Conservation (phyloP, 2,888 invertebrate species). For the Cephus pygmeus region DNA sequence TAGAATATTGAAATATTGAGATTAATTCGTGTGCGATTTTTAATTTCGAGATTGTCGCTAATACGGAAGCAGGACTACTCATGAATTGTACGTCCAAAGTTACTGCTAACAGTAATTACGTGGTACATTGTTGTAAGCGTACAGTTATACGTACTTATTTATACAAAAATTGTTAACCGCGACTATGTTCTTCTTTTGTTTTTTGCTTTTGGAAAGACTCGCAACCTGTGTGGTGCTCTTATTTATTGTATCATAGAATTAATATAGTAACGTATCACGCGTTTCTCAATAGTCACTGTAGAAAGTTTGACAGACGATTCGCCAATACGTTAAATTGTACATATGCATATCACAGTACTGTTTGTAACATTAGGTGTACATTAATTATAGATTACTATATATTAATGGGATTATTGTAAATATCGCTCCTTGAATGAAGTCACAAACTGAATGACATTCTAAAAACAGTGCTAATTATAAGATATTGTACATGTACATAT, state of each 20-base stretch:
- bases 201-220: background rate
- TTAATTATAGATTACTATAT: background rate
- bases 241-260: slow-evolving; percentile 40
- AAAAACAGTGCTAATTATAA: background rate
- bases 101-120: background rate
- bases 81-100: background rate
- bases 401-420: background rate
- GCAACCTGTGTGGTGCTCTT: background rate
- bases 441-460: background rate
- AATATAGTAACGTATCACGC: slow-evolving; percentile 5
- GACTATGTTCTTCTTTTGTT: background rate
- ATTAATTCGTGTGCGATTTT: no score
- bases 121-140: background rate
- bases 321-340: background rate
- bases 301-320: background rate
- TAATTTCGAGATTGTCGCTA: background rate
- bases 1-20: no score
- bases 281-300: background rate
- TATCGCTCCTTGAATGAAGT: background rate
- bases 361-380: background rate
- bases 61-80: background rate
- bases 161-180: background rate
- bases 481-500: slow-evolving; percentile 33
- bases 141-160: background rate
- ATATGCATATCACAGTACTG: background rate